Evolutionary conservation across 2,888 invertebrate genomes (phyloP), one percentile per base, ranked within the genome.

Genomic region (Coelopa pilipes): DNA sequence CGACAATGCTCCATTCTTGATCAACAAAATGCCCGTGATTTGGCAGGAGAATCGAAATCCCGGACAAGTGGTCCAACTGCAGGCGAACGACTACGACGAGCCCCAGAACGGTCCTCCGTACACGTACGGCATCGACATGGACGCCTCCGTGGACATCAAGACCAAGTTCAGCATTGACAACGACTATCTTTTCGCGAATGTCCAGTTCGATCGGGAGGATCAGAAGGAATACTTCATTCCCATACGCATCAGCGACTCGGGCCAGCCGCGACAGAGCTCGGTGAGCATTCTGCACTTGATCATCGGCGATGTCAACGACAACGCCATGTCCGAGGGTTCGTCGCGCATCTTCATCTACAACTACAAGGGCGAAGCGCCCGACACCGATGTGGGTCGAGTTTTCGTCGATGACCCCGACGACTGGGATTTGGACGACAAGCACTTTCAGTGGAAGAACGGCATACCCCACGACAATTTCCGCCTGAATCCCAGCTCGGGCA

Each of bases 351-450:
- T 96, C 83, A 96, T 99, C 1, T 98, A 98, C 87, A 97, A 96
- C 84, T 99, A 97, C 85, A 94, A 93, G 91, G 96, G 96, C 76
- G 91, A 93, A 80, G 91, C 93, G 0, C 94, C 93, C 0, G 92
- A 93, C 77, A 93, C 93, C 0, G 92, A 93, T 78, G 96, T 99
- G 74, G 99, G 99, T 0, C 90, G 96, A 0, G 85, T 88, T 1
- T 99, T 94, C 88, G 98, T 98, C 0, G 92, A 95, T 60, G 99
- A 99, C 88, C 91, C 92, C 0, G 99, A 99, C 83, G 99, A 99
- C 85, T 99, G 98, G 98, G 99, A 99, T 87, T 88, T 97, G 67
- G 92, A 92, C 0, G 97, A 99, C 87, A 99, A 99, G 88, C 88
- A 90, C 15, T 99, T 97, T 85, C 89, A 89, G 76, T 95, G 94